phyloP scores from a whole-genome alignment of 1,140 invertebrate species.

The Drosophila pseudoobscura region DNA sequence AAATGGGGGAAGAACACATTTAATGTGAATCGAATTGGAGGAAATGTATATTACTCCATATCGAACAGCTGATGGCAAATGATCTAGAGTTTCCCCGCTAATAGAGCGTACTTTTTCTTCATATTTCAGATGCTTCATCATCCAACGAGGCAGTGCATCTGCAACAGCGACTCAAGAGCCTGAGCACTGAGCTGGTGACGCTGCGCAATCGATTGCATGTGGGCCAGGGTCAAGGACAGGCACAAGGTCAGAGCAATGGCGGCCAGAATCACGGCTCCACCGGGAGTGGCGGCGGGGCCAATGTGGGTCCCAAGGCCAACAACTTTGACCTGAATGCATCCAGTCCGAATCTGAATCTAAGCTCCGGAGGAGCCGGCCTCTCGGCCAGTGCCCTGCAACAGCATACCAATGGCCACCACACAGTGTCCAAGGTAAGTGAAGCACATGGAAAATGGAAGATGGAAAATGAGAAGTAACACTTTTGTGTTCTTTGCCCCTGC shows the following conservation, averaged over 20 bases:
- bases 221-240: slow-evolving; percentile 83
- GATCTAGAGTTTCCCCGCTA: too few relatives aligned
- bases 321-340: slow-evolving; percentile 73
- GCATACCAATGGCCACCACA: slow-evolving; percentile 60
- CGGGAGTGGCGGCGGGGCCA: slow-evolving; percentile 5
- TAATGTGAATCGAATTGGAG: too few relatives aligned
- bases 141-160: slow-evolving; percentile 96
- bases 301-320: slow-evolving; percentile 39
- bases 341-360: slow-evolving; percentile 69
- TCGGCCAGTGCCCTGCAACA: slow-evolving; percentile 67
- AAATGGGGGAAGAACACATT: too few relatives aligned
- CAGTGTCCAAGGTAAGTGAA: slow-evolving; percentile 51
- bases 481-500: neutral
- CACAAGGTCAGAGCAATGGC: slow-evolving; percentile 57
- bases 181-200: slow-evolving; percentile 95
- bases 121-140: slow-evolving; percentile 92
- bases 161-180: slow-evolving; percentile 93
- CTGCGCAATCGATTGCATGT: slow-evolving; percentile 93
- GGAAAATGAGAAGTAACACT: neutral
- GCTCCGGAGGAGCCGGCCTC: slow-evolving; percentile 27
- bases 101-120: neutral
- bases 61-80: too few relatives aligned
- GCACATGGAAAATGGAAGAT: neutral
- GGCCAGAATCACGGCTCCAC: slow-evolving; percentile 41
- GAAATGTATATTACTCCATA: too few relatives aligned